phyloP scores from a whole-genome alignment of 2,113 vertebrate species.

The Pycnonotus jocosus region DNA sequence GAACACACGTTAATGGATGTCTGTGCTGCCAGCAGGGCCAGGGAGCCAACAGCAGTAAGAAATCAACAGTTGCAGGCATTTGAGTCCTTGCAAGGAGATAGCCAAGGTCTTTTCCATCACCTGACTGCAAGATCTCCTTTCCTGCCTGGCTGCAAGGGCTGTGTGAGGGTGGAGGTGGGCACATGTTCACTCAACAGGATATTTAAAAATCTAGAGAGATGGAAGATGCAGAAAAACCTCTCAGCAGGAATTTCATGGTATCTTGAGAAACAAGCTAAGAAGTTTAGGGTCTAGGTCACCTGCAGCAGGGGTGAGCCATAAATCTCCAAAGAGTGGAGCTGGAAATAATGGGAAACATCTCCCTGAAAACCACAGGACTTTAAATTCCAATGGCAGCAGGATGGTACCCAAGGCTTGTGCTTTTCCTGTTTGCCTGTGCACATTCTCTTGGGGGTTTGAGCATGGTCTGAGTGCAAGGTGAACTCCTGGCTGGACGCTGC shows the following conservation, averaged over 20 bases:
- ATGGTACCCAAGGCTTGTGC: not conserved
- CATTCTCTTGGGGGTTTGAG: not conserved
- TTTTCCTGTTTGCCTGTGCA: not conserved
- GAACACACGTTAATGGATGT: not conserved
- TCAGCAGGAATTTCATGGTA: rapidly evolving
- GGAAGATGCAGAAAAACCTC: not conserved
- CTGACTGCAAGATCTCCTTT: not conserved
- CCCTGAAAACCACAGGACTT: not conserved
- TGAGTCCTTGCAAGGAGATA: not conserved
- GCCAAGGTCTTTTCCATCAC: constrained; percentile 7
- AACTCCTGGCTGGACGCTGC: not conserved
- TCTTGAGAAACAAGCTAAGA: not conserved
- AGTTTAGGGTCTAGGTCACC: not conserved
- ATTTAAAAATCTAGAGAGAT: not conserved
- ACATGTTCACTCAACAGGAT: not conserved
- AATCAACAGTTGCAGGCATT: not conserved
- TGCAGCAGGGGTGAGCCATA: not conserved
- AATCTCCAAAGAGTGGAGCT: not conserved
- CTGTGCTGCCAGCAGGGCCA: constrained; percentile 8
- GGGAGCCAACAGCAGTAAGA: constrained; percentile 23
- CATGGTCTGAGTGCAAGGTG: not conserved
- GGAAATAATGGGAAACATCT: not conserved
- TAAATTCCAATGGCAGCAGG: not conserved
- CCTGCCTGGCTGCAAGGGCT: not conserved
- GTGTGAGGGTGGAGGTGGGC: not conserved